A percentile compares a stretch with the other conserved stretches of the same genome.
phyloP scores from a whole-genome alignment of 2,113 vertebrate genomes.

The Clinocottus analis region DNA sequence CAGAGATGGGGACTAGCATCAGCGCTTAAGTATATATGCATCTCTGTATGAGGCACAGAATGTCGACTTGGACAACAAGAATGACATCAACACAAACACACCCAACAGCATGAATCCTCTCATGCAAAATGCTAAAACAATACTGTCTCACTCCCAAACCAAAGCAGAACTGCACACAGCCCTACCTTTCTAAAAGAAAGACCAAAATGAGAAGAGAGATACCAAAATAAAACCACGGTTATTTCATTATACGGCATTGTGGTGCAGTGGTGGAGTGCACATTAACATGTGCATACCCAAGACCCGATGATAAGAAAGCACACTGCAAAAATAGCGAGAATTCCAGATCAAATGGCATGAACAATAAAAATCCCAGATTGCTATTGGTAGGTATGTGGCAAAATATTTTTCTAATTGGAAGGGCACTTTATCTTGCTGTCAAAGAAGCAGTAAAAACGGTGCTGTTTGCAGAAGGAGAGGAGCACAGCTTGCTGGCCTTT shows the following conservation, averaged over 20 bases:
- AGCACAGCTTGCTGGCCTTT: constrained; percentile 83
- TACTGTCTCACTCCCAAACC: constrained; percentile 47
- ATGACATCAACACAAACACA: constrained; percentile 76
- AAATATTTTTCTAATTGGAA: constrained; percentile 90
- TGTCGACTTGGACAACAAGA: constrained; percentile 71
- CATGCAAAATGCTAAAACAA: constrained; percentile 71
- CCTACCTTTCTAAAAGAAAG: constrained; percentile 44
- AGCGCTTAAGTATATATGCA: constrained; percentile 74
- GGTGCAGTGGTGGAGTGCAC: constrained; percentile 40
- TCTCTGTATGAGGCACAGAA: constrained; percentile 67
- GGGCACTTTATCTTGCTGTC: constrained; percentile 88
- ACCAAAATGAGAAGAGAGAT: constrained; percentile 53
- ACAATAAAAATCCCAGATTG: constrained; percentile 75
- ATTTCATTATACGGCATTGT: constrained; percentile 68
- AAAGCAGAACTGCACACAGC: constrained; percentile 51
- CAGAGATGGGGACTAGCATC: constrained; percentile 67
- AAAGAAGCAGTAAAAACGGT: constrained; percentile 82
- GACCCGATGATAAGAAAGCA: constrained; percentile 62
- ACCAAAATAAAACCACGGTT: constrained; percentile 57
- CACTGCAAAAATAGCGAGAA: constrained; percentile 71
- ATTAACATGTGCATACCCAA: constrained; percentile 68
- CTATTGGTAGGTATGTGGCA: constrained; percentile 81
- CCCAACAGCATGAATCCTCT: constrained; percentile 62
- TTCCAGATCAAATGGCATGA: constrained; percentile 77
- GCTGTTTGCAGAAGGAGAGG: constrained; percentile 83